Conservation (phyloP, 2,888 invertebrate genomes). For the Helobdella robusta region DNA sequence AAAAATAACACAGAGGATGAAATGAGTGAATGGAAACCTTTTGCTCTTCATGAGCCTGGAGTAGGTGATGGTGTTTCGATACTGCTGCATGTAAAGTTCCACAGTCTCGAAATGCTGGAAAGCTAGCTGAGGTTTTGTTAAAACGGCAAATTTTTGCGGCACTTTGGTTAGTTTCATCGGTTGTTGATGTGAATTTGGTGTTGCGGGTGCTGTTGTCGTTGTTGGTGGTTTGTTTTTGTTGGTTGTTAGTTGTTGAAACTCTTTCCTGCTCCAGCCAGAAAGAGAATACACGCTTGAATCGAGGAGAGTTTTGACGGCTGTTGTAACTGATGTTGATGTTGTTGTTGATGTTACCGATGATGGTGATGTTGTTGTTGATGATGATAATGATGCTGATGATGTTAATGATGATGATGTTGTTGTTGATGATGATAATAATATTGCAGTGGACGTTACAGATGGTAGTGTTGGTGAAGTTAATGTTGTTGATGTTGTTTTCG, state of each 20-base stretch:
- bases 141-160: no score
- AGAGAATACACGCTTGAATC: background rate
- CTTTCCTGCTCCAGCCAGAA: no score
- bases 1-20: no score
- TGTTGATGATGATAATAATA: conserved; percentile 11
- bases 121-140: no score
- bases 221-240: no score
- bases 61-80: conserved; percentile 2
- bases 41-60: background rate
- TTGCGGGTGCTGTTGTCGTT: no score
- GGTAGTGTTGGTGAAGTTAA: background rate
- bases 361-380: conserved; percentile 10
- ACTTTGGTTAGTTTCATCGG: no score
- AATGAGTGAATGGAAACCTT: no score
- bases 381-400: conserved; percentile 14
- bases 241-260: no score
- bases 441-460: background rate
- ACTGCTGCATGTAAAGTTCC: conserved; percentile 5
- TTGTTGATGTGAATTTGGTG: no score
- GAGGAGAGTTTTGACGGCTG: background rate
- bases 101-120: conserved; percentile 9
- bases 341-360: background rate
- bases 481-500: conserved; percentile 6
- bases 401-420: conserved; percentile 11
- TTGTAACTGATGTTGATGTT: background rate